Percentiles rank a stretch among this genome's conserved stretches.
phyloP scores from a whole-genome alignment of 2,888 invertebrate genomes.

The Salticus scenicus region DNA sequence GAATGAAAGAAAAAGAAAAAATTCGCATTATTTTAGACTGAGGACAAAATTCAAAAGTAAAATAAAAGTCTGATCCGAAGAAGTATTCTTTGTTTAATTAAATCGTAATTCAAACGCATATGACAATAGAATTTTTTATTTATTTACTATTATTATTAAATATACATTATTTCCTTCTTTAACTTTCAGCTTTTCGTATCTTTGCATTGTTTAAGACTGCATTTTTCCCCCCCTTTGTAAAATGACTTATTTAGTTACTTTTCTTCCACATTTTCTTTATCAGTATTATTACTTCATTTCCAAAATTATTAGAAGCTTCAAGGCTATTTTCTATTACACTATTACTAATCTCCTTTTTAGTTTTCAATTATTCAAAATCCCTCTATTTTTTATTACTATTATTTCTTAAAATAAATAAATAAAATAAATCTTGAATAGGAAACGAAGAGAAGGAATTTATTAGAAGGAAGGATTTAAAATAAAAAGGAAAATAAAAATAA shows the following conservation, averaged over 20 bases:
- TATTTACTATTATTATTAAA: slow-evolving; percentile 18
- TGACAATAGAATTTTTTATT: slow-evolving; percentile 20
- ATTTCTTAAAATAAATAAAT: neutral
- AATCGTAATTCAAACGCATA: neutral
- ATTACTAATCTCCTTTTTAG: slow-evolving; percentile 20
- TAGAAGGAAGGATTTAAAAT: neutral
- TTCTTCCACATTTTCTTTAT: slow-evolving; percentile 37
- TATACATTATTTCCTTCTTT: neutral
- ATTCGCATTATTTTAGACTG: too few relatives aligned
- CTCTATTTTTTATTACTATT: too few relatives aligned
- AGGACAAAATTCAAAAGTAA: neutral
- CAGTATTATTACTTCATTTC: slow-evolving; percentile 61
- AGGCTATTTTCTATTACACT: slow-evolving; percentile 10
- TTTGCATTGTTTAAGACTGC: neutral
- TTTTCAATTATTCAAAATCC: slow-evolving; percentile 64
- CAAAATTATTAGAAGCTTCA: slow-evolving; percentile 52
- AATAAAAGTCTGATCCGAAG: neutral
- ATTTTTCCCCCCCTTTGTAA: neutral
- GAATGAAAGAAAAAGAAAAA: too few relatives aligned
- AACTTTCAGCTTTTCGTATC: neutral
- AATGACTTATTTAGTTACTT: slow-evolving; percentile 20
- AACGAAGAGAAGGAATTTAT: neutral
- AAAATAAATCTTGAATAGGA: neutral
- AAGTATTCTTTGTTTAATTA: slow-evolving; percentile 19
- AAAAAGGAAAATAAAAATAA: neutral